phyloP scores from a whole-genome alignment of 53 echinoderm and acorn worm genomes.

The Patiria pectinifera region DNA sequence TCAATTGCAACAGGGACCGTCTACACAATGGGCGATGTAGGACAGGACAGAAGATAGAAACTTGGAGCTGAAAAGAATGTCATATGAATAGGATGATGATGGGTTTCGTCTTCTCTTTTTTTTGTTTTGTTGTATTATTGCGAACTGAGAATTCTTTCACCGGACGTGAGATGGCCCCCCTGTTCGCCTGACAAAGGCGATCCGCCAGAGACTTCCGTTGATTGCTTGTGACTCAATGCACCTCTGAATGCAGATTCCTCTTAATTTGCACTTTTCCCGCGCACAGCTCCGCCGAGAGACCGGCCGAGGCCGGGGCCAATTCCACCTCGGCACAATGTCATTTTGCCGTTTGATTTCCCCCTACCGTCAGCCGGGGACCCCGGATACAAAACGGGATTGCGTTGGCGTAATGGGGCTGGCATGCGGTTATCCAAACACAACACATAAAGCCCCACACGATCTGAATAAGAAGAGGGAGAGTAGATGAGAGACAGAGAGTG shows the following conservation, averaged over 20 bases:
- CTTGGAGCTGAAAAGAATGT: neutral
- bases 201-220: constrained; percentile 3
- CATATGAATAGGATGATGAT: neutral
- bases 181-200: constrained; percentile 42
- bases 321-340: constrained; percentile 48
- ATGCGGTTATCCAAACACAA: constrained; percentile 46
- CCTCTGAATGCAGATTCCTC: constrained; percentile 27
- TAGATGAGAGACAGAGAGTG: neutral
- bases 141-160: neutral
- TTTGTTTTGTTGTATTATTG: neutral
- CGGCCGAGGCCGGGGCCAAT: neutral
- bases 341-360: constrained; percentile 7
- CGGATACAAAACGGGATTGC: constrained; percentile 54
- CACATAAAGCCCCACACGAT: neutral
- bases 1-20: neutral
- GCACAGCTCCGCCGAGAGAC: constrained; percentile 14
- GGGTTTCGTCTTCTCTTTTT: neutral
- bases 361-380: neutral
- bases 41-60: neutral
- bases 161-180: neutral
- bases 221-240: constrained; percentile 29
- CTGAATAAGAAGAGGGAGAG: neutral
- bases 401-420: constrained; percentile 54
- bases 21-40: neutral
- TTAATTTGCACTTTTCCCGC: constrained; percentile 39